Evolutionary conservation across 2,888 invertebrate species (phyloP), one percentile per base, ranked within the genome.

Genomic region (Tiliacea aurago): DNA sequence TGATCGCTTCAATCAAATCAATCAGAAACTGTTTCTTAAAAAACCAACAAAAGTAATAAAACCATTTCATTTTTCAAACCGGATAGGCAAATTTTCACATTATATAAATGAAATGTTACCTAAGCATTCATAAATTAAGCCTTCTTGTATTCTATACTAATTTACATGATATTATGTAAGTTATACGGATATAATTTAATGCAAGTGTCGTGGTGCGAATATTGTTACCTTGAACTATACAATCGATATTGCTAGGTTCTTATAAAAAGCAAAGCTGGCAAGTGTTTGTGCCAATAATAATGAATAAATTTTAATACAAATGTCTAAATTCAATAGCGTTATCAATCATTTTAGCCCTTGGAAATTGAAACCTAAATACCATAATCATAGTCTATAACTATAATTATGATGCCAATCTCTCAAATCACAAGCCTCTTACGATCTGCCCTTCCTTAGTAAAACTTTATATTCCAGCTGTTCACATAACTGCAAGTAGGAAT

Each of bases 201-300:
- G 55, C 66, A 66, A 58, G 58, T 67, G 51, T 58, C 45, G 68
- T 20, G 49, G 13, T 33, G 20, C 33, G 33, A 37, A 15, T 33
- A 28, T 59, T 43, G 59, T 45, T 47, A 23, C 78, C 79, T 79
- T 78, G 78, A 73, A 73, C 64, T 65, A 65, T 72, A 51, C 41
- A 33, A 78, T 78, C 66, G 33, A 78, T 78, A 78, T 41, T 55
- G 37, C 59, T 37, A 37, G 37, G 43, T n/a, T 68, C 11, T 66
- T 70, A 45, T 51, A 59, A 47, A 63, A 43, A 41, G 58, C 33
- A 49, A 33, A 20, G 18, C 28, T 28, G 6, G 43, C 18, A 18
- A 73, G 37, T 78, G n/a, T 59, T n/a, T 67, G 15, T 41, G 49
- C 11, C 64, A 55, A 73, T 73, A 65, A 68, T 41, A 61, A 64